Percentiles rank a stretch among this genome's conserved stretches.
Evolutionary conservation across 2,888 invertebrate genomes (phyloP).

Genomic region (Eurytoma adleriae): DNA sequence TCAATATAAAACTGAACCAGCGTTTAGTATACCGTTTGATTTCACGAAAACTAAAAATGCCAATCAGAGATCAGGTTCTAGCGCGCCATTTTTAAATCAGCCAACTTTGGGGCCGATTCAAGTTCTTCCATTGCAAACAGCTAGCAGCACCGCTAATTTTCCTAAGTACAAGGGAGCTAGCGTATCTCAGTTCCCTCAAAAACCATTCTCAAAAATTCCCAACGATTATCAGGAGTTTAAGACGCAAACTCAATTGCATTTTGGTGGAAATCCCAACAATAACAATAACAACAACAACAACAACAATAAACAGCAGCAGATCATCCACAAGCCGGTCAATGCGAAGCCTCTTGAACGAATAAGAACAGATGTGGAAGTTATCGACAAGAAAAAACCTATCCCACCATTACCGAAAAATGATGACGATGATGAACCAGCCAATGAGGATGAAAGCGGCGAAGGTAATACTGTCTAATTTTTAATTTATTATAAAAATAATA

Average conservation of each 20-base stretch:
- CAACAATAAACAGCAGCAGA: too few relatives aligned
- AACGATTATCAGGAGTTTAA: conserved; percentile 67
- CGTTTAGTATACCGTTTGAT: conserved; percentile 58
- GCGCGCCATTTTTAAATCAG: conserved; percentile 59
- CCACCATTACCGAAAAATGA: conserved; percentile 61
- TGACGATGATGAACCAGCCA: conserved; percentile 61
- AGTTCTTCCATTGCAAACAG: conserved; percentile 63
- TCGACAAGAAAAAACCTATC: conserved; percentile 67
- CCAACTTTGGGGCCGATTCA: conserved; percentile 60
- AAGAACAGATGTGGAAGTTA: conserved; percentile 69
- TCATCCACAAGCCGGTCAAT: neutral
- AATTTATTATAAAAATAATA: too few relatives aligned
- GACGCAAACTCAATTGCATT: conserved; percentile 70
- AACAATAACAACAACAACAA: conserved; percentile 4
- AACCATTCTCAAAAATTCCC: conserved; percentile 54
- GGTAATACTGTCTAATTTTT: conserved; percentile 6
- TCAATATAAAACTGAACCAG: conserved; percentile 60
- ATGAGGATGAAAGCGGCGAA: conserved; percentile 56
- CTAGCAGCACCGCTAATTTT: conserved; percentile 56
- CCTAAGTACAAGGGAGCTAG: conserved; percentile 62
- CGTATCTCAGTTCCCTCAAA: conserved; percentile 42
- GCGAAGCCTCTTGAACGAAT: conserved; percentile 63
- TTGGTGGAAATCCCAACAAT: conserved; percentile 55
- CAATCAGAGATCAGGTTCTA: conserved; percentile 49
- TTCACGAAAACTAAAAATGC: conserved; percentile 46